phyloP scores from a whole-genome alignment of 2,888 invertebrate genomes.

The Amphiduros pacificus region DNA sequence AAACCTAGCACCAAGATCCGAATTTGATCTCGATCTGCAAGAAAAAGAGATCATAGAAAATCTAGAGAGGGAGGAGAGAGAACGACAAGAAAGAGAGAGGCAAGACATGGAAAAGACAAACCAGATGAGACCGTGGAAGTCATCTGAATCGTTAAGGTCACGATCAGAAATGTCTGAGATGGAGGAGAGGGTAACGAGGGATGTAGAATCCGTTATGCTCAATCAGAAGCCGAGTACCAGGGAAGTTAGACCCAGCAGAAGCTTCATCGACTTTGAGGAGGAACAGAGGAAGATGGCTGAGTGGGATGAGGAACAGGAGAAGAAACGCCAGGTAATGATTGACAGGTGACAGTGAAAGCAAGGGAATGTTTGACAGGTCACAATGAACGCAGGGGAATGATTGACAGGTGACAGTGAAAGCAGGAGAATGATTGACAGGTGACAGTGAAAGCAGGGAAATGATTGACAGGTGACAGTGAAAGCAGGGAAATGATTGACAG shows the following conservation, averaged over 20 bases:
- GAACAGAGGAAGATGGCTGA: constrained; percentile 34
- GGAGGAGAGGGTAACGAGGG: constrained; percentile 5
- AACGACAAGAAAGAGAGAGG: background rate
- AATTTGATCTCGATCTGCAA: constrained; percentile 18
- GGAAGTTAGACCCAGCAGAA: background rate
- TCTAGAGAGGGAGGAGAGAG: constrained; percentile 21
- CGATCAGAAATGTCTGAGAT: background rate
- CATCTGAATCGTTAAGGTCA: constrained; percentile 2
- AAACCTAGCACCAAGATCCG: background rate
- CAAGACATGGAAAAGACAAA: background rate
- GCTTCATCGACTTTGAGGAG: constrained; percentile 24
- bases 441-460: no score
- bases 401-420: no score
- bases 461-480: no score
- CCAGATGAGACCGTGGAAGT: constrained; percentile 15
- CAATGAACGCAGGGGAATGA: no score
- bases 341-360: no score
- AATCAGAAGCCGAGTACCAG: background rate
- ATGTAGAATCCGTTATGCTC: constrained; percentile 13
- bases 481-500: no score
- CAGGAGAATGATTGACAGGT: no score
- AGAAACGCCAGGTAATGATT: constrained; percentile 35
- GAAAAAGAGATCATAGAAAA: constrained; percentile 26
- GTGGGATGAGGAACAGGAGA: constrained; percentile 43
- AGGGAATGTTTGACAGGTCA: no score